These are phyloP conservation scores for Melikaiella ostensackeni DNA, from an alignment of 2,888 invertebrate genomes.

Conservation along the genomic window DNA sequence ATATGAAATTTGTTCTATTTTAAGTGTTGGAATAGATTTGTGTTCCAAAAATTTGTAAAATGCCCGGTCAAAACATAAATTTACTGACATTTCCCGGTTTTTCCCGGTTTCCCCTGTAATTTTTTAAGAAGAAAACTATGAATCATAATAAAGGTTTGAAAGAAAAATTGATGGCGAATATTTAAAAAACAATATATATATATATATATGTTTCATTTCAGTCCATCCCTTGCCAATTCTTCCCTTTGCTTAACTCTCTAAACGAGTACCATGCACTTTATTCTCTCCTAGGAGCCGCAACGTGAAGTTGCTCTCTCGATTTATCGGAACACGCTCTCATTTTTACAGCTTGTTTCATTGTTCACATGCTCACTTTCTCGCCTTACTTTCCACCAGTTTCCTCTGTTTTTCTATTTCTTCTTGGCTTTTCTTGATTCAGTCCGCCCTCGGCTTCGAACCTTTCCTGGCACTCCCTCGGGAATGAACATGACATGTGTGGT, in stretches of 20 bases:
- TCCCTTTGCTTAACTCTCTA: slow-evolving; percentile 4
- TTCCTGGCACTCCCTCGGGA: slow-evolving; percentile 5
- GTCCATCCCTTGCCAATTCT: background rate
- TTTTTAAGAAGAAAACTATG: no score
- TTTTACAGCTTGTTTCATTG: slow-evolving; percentile 35
- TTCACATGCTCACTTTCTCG: slow-evolving; percentile 16
- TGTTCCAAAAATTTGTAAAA: no score
- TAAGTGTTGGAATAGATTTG: no score
- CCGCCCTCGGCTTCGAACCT: slow-evolving; percentile 5
- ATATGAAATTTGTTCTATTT: no score
- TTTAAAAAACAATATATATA: no score
- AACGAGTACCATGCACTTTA: slow-evolving; percentile 12
- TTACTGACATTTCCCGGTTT: no score
- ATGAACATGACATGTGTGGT: slow-evolving; percentile 26
- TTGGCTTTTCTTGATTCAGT: slow-evolving; percentile 18
- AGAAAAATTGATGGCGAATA: no score
- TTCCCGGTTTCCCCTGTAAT: no score
- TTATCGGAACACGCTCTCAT: slow-evolving; percentile 17
- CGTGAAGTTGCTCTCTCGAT: slow-evolving; percentile 34
- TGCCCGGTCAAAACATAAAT: no score
- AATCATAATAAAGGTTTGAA: no score
- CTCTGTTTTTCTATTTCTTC: slow-evolving; percentile 9
- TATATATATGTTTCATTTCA: no score
- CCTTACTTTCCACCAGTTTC: background rate
- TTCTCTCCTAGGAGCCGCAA: slow-evolving; percentile 31